Evolutionary conservation across 2,797 vertebrate species (phyloP), one percentile per base, ranked within the genome.

Genomic region (Ctenosaura bakeri): DNA sequence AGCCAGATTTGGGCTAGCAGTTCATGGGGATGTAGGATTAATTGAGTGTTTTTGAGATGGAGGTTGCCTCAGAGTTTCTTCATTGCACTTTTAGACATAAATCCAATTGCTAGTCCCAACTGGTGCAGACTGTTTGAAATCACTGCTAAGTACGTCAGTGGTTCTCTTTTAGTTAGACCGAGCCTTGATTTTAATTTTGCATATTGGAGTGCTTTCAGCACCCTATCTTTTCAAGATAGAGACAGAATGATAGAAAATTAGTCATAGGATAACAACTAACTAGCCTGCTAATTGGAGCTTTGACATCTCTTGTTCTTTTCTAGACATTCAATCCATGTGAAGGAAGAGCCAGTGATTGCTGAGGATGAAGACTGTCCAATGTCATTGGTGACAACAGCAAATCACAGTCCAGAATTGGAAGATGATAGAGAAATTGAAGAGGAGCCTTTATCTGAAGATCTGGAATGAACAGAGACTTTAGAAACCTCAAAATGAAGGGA

Each of bases 371-470:
- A 99, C 97, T 99, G 99, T 97, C 99, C 99, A 81, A 99, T 99
- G 98, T 99, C 99, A 84, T 97, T 99, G 97, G 99, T 99, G 97
- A 99, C 99, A 97, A 99, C 99, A 1, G 99, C 99, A 94, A 99
- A 99, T 97, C 99, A 99, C 97, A 99, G 99, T 98, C 99, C 99
- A 90, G 99, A 99, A 96, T 97, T 99, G 97, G 99, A 99, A 86
- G 99, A 99, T 3, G 99, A 99, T 97, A 98, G 99, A 97, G 99
- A 99, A 98, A 98, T 99, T 94, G 99, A 99, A 96, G 99, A 99
- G 97, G 99, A 99, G 96, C 99, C 99, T 98, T 98, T 99, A 98
- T 99, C 99, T 93, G 99, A 99, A 96, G 99, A 99, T 96, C 98
- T 99, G 96, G 98, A 99, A 98, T 99, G 98, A 99, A 97, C 96